A percentile compares a stretch with the other conserved stretches of the same genome.
phyloP scores from a whole-genome alignment of 1,140 invertebrate species.

The Ganaspis sp. region DNA sequence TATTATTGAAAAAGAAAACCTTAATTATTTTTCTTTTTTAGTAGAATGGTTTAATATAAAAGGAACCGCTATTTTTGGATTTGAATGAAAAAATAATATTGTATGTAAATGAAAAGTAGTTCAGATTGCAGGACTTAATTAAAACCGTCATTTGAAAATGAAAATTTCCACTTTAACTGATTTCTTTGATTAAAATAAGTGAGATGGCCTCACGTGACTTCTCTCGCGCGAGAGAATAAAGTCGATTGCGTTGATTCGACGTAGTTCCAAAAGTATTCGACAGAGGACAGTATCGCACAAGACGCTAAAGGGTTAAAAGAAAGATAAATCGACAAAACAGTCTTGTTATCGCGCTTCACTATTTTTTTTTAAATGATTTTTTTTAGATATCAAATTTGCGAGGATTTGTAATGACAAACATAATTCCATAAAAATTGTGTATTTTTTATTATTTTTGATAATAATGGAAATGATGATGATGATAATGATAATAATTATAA shows the following conservation, averaged over 20 bases:
- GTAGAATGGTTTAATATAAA: not conserved
- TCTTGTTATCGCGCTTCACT: not conserved
- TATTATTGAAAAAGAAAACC: too few species aligned
- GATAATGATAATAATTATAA: too few species aligned
- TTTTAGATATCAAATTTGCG: too few species aligned
- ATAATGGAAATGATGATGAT: too few species aligned
- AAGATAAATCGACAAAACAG: not conserved
- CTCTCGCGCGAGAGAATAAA: not conserved
- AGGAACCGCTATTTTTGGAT: not conserved
- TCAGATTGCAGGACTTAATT: not conserved
- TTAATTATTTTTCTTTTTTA: too few species aligned
- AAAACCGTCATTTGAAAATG: not conserved
- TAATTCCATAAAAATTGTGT: too few species aligned
- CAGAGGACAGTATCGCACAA: not conserved
- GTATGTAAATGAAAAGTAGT: not conserved
- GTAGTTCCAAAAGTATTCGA: not conserved
- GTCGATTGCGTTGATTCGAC: constrained; percentile 5
- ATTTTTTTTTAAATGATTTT: too few species aligned
- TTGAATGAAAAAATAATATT: not conserved
- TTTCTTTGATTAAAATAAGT: constrained; percentile 1
- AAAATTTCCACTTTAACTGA: not conserved
- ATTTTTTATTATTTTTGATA: too few species aligned
- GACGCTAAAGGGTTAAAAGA: not conserved
- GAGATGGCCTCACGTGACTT: not conserved
- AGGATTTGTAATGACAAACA: too few species aligned